Base-by-base conservation (phyloP, 1,140 invertebrate genomes). In the Rhysida immarginata region DNA sequence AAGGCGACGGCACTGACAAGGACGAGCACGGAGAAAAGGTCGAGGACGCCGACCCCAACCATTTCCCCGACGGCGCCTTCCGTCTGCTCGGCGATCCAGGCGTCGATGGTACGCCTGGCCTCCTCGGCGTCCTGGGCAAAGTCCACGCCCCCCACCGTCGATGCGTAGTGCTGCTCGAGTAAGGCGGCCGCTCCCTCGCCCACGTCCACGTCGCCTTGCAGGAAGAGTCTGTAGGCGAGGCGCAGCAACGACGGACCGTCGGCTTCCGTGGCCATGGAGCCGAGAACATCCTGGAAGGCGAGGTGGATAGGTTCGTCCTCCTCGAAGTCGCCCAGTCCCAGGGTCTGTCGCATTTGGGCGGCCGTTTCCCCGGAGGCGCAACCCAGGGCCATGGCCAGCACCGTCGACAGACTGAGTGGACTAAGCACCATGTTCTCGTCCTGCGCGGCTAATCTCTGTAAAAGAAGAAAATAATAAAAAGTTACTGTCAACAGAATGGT, bases 1-100 rank as follows among this genome's bases (percentile, higher is more conserved):
- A 91, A 91, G 70, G 81, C 88, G 24, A 92, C 69, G 0, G 84
- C 82, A 66, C 87, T 91, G 16, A 84, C 72, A n/a, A 89, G 68
- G 20, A 89, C 49, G 63, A 89, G 54, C 24, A 49, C 59, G 1
- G 69, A 68, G 14, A 60, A 44, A 14, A 58, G 42, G 54, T 55
- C 56, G 0, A 71, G 44, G 14, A 46, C 41, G 26, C 60, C 60
- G n/a, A 26, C 2, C 2, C 60, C 56, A 25, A 70, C 44, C 16
- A 90, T 66, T 60, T 80, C 70, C 5, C 75, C 66, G 35, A 92
- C 82, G 54, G 78, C 78, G 2, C 81, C 81, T n/a, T 79, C 66
- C 0, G 87, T 91, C 1, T 78, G 62, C 55, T 80, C 75, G 26
- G 70, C 73, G 1, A 83, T 80, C 85, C 85, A 91, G 2, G 67